Conservation (phyloP, 2,797 vertebrate genomes). For the Pipistrellus kuhlii region DNA sequence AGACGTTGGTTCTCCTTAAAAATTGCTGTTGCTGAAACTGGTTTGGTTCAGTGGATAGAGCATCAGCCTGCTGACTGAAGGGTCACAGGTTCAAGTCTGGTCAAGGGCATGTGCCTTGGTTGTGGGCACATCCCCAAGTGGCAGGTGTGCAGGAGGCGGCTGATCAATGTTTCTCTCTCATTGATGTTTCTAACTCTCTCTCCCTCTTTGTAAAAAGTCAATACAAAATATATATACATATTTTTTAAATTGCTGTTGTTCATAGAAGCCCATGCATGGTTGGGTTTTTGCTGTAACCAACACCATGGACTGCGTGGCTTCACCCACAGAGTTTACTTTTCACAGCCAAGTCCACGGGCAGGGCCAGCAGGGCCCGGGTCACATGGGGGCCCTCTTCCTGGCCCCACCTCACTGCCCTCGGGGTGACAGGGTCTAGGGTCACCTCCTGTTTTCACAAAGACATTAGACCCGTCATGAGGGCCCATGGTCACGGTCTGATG, state of each 20-base stretch:
- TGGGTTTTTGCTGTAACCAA: background rate
- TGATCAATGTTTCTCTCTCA: too few relatives aligned
- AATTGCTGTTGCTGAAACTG: background rate
- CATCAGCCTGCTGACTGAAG: too few relatives aligned
- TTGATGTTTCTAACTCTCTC: too few relatives aligned
- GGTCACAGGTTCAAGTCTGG: too few relatives aligned
- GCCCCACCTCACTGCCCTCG: fast-evolving
- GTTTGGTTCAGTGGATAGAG: too few relatives aligned
- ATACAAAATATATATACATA: too few relatives aligned
- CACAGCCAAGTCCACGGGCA: background rate
- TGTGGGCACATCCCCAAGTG: too few relatives aligned
- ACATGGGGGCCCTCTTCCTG: background rate
- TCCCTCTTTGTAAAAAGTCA: too few relatives aligned
- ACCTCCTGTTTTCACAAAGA: background rate
- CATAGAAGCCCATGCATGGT: background rate
- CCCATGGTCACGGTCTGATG: background rate
- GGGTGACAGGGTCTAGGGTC: background rate
- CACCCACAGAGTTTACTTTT: background rate
- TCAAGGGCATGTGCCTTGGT: too few relatives aligned
- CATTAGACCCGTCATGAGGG: background rate
- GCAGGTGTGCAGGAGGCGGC: too few relatives aligned
- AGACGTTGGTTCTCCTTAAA: background rate
- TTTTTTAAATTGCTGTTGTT: too few relatives aligned
- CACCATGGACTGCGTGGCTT: background rate
- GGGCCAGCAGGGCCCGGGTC: background rate